Base-by-base conservation (phyloP, 2,888 invertebrate genomes). In the Ophion costatus region DNA sequence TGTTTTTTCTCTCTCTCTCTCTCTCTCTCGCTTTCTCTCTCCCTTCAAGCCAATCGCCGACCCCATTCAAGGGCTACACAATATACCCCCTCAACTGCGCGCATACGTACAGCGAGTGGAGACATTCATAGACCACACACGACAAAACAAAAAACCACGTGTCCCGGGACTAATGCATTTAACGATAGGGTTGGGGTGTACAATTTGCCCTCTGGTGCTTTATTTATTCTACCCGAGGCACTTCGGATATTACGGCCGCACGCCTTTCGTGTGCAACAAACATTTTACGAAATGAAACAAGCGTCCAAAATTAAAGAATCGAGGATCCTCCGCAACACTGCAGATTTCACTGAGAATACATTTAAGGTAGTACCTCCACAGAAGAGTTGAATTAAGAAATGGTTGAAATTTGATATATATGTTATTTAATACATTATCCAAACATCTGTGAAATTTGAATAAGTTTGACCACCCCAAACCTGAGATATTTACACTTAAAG, bases 121-220 rank as follows among this genome's bases (percentile, higher is more conserved):
- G 69, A 67, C 77, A 64, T 45, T 59, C 59, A 45, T 22, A 66
- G 38, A 33, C 20, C 57, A 51, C 29, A 17, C 45, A 57, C 66
- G 38, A 76, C 77, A 66, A 45, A 57, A 63, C 80, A 51, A 75
- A 64, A 80, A 45, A 56, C 67, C 56, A 45, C 61, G 20, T 61
- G 24, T 56, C 69, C 3, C 57, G 80, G 77, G 80, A 80, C 85
- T 85, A 85, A 85, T 83, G 82, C 82, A 80, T 69, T 85, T 83
- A 85, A 83, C 85, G 82, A 83, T 80, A 64, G 85, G 80, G 80
- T 85, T 85, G 74, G 57, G 45, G 24, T 57, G 64, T 24, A 76
- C 74, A 67, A 73, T 77, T 77, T 75, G 77, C 77, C 80, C 76
- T 82, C 59, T 6, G 9, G 20, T 42, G 63, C 38, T 75, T 79